Evolutionary conservation across 2,797 vertebrate species (phyloP).

Genomic region (Jordanella pulchra): DNA sequence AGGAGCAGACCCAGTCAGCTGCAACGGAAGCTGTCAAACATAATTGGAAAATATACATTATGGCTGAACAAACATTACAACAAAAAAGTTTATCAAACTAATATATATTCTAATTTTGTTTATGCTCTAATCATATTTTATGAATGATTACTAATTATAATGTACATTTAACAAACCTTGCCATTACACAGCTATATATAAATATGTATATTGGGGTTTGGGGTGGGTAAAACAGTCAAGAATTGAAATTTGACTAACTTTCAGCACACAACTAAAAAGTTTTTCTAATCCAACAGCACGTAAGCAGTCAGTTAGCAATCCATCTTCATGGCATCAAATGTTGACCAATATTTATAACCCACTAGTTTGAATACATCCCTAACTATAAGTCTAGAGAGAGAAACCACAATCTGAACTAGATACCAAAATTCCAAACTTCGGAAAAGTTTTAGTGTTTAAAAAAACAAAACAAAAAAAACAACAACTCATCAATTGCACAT

Average conservation of each 20-base stretch:
- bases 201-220: too few species aligned
- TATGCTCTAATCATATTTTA: too few species aligned
- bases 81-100: too few species aligned
- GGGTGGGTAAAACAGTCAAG: too few species aligned
- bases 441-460: not conserved
- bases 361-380: too few species aligned
- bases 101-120: too few species aligned
- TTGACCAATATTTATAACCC: too few species aligned
- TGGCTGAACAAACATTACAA: conserved; percentile 14
- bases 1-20: conserved; percentile 62
- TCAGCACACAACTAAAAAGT: too few species aligned
- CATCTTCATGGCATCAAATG: not conserved
- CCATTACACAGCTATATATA: not conserved
- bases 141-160: too few species aligned
- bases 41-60: not conserved
- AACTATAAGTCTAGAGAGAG: too few species aligned
- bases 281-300: not conserved
- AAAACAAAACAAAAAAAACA: not conserved
- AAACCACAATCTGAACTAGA: not conserved
- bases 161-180: too few species aligned
- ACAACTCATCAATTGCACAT: not conserved
- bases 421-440: not conserved
- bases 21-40: conserved; percentile 69
- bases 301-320: not conserved
- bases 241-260: too few species aligned